Percentiles rank a stretch among this genome's conserved stretches.
These are phyloP conservation scores for Parambassis ranga DNA, from an alignment of 2,797 vertebrate genomes.

Conservation along the genomic window DNA sequence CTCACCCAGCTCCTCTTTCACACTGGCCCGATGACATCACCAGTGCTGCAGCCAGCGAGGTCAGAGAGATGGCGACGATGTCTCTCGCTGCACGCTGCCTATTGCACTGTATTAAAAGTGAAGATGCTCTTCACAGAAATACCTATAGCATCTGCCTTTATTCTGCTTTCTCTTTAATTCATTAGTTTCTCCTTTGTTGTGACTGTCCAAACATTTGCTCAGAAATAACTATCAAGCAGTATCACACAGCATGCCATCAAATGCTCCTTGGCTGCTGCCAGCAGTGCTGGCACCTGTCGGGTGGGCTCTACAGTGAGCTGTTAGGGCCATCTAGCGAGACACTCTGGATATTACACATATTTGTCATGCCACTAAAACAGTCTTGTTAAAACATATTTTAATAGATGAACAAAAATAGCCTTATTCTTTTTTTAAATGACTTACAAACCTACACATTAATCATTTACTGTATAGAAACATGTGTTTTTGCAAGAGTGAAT, in stretches of 20 bases:
- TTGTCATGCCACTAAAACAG: constrained; percentile 14
- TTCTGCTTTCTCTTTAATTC: background rate
- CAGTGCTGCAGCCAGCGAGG: constrained; percentile 57
- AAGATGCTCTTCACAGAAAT: background rate
- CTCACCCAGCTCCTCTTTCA: constrained; percentile 68
- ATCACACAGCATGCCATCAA: constrained; percentile 15
- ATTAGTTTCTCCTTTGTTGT: background rate
- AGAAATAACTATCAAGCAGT: constrained; percentile 21
- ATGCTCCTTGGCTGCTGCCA: constrained; percentile 17
- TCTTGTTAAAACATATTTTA: no score
- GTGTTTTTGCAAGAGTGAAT: no score
- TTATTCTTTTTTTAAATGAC: background rate
- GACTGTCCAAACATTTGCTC: constrained; percentile 6
- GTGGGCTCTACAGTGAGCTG: constrained; percentile 17
- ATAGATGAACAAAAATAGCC: background rate
- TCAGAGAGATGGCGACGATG: constrained; percentile 46
- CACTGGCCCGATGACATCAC: constrained; percentile 66
- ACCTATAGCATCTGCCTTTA: background rate
- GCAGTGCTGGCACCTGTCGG: constrained; percentile 35
- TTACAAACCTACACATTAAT: no score
- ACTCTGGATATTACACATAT: constrained; percentile 65
- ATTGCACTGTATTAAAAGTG: background rate
- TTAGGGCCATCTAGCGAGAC: constrained; percentile 76
- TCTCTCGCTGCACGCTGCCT: background rate
- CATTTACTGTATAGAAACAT: no score